These are phyloP conservation scores for Arizona elegans DNA, from an alignment of 2,113 vertebrate genomes.

Conservation along the genomic window DNA sequence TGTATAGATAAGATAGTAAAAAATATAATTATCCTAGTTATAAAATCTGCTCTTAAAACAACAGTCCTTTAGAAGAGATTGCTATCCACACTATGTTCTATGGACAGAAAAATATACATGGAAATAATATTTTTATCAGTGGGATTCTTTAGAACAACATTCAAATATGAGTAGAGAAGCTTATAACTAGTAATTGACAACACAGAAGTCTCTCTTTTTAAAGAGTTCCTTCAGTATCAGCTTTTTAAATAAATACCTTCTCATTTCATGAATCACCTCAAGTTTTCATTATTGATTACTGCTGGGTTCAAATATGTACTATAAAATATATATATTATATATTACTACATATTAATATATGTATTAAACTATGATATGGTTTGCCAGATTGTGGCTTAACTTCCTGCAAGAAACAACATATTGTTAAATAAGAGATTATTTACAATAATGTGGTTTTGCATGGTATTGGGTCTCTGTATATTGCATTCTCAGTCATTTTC, in stretches of 20 bases:
- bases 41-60: neutral
- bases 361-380: neutral
- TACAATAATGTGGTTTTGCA: neutral
- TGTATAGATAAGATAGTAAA: slow-evolving; percentile 27
- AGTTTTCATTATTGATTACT: neutral
- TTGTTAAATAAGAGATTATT: neutral
- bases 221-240: neutral
- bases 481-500: neutral
- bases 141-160: neutral
- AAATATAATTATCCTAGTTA: slow-evolving; percentile 26
- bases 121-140: neutral
- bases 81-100: neutral
- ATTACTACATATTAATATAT: too few relatives aligned
- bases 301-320: neutral
- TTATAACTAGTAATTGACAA: neutral
- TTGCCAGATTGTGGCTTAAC: neutral
- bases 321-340: too few relatives aligned
- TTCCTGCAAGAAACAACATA: neutral
- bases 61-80: neutral
- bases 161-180: neutral
- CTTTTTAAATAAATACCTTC: neutral
- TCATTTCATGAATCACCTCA: neutral
- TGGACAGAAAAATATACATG: neutral
- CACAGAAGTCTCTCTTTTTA: neutral
- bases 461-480: neutral